These are phyloP conservation scores for Itoplectis maculator DNA, from an alignment of 2,888 invertebrate genomes.

Conservation along the genomic window DNA sequence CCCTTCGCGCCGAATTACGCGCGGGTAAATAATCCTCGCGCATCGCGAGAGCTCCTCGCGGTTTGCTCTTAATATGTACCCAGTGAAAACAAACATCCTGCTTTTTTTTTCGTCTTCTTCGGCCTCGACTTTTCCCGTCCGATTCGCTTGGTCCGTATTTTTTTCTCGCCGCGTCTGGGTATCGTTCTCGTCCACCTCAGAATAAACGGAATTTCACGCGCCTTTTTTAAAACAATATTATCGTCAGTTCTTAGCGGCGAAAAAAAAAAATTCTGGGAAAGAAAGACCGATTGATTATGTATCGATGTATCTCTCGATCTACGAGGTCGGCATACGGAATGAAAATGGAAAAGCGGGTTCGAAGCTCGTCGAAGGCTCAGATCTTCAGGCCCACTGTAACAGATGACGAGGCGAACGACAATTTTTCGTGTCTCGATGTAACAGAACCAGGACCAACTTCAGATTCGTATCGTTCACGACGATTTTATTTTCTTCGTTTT, in stretches of 20 bases:
- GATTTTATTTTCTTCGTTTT: slow-evolving; percentile 52
- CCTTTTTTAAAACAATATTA: slow-evolving; percentile 13
- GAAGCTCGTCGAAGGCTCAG: slow-evolving; percentile 33
- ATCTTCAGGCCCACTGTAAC: background rate
- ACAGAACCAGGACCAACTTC: slow-evolving; percentile 29
- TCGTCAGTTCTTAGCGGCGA: background rate
- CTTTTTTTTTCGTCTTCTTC: slow-evolving; percentile 34
- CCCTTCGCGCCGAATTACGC: slow-evolving; percentile 64
- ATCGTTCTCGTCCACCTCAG: background rate
- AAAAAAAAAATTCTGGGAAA: background rate
- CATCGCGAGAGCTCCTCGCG: background rate
- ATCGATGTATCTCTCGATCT: slow-evolving; percentile 10
- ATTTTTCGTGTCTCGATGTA: slow-evolving; percentile 56
- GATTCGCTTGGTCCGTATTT: no score
- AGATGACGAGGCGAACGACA: slow-evolving; percentile 45
- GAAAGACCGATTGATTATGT: background rate
- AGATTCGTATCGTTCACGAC: slow-evolving; percentile 63
- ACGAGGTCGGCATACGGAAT: slow-evolving; percentile 2
- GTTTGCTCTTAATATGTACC: slow-evolving; percentile 37
- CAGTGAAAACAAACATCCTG: slow-evolving; percentile 13
- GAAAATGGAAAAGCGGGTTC: background rate
- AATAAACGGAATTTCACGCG: background rate
- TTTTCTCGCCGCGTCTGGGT: background rate
- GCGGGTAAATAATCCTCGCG: slow-evolving; percentile 57
- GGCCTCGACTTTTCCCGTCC: background rate